These are phyloP conservation scores for Schizotus pectinicornis DNA, from an alignment of 2,888 invertebrate species.

Conservation along the genomic window DNA sequence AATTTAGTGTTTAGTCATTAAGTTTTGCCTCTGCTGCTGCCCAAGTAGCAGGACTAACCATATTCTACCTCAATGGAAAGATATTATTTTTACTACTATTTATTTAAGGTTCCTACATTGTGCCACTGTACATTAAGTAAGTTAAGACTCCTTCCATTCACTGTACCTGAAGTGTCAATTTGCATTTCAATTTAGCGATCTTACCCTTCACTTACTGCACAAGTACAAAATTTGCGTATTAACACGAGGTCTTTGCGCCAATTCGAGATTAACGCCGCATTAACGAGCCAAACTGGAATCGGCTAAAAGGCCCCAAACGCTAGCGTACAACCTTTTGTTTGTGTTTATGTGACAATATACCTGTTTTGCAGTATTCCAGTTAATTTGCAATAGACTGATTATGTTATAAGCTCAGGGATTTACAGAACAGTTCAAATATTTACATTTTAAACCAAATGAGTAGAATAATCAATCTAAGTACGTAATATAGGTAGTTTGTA, in stretches of 20 bases:
- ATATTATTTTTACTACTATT: conserved; percentile 41
- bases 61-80: conserved; percentile 48
- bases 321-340: conserved; percentile 18
- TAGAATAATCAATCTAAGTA: conserved; percentile 43
- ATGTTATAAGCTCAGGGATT: conserved; percentile 50
- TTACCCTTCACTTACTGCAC: not conserved
- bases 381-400: conserved; percentile 50
- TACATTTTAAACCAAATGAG: conserved; percentile 45
- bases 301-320: no score
- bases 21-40: conserved; percentile 22
- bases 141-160: conserved; percentile 35
- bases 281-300: no score
- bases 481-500: conserved; percentile 47
- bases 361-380: conserved; percentile 31
- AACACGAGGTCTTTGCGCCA: not conserved
- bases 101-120: conserved; percentile 45
- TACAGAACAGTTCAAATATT: conserved; percentile 40
- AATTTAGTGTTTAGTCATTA: conserved; percentile 23
- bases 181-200: conserved; percentile 27
- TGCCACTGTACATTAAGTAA: conserved; percentile 42
- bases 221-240: conserved; percentile 2
- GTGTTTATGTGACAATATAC: conserved; percentile 18
- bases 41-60: conserved; percentile 23
- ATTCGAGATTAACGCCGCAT: no score
- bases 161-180: conserved; percentile 46